Conservation (phyloP, 2,113 vertebrate genomes). For the Sylvilagus bachmani region DNA sequence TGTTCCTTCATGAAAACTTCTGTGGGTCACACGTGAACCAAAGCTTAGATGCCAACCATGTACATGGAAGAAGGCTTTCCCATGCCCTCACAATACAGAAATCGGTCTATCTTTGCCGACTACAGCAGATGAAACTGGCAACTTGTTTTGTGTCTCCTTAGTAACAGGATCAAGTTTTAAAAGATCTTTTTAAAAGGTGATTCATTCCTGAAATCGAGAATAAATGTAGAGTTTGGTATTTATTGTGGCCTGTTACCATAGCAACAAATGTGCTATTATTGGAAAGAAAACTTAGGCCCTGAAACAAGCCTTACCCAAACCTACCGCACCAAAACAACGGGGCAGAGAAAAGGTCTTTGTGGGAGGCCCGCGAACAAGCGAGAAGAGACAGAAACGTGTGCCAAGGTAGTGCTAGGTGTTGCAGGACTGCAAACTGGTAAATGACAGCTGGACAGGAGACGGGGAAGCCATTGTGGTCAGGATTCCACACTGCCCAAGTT, state of each 20-base stretch:
- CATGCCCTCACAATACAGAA: background rate
- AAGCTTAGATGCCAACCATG: background rate
- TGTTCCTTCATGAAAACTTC: background rate
- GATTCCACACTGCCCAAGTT: background rate
- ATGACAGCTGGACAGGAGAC: background rate
- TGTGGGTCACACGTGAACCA: background rate
- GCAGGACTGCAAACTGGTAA: background rate
- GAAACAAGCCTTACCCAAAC: background rate
- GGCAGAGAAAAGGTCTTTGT: background rate
- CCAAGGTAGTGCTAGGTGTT: background rate
- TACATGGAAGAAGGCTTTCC: background rate
- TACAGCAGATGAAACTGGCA: background rate
- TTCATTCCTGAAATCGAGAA: too few relatives aligned
- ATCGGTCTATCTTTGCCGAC: background rate
- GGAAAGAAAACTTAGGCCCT: background rate
- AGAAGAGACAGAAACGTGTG: background rate
- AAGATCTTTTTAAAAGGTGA: background rate
- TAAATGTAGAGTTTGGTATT: background rate
- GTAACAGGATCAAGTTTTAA: background rate
- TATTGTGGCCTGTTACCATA: background rate
- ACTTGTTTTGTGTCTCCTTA: background rate
- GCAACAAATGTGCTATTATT: background rate
- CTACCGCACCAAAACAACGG: background rate
- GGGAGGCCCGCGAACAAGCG: background rate
- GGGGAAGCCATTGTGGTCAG: background rate